Conservation (phyloP, 2,113 vertebrate genomes). For the Entelurus aequoreus region DNA sequence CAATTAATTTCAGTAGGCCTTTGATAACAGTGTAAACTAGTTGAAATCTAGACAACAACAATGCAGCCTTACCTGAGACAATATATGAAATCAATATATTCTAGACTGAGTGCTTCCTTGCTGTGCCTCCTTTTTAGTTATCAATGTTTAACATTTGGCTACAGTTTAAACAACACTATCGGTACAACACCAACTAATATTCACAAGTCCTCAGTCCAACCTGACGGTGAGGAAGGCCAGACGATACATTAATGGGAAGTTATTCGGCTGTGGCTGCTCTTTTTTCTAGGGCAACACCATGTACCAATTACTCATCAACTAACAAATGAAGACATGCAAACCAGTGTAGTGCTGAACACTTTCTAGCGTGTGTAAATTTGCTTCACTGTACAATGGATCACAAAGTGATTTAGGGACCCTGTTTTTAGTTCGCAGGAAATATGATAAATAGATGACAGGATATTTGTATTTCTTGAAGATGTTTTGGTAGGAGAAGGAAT, state of each 20-base stretch:
- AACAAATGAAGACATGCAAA: constrained; percentile 33
- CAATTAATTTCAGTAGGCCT: no score
- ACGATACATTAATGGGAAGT: constrained; percentile 41
- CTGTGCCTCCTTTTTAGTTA: constrained; percentile 36
- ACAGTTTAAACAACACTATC: constrained; percentile 53
- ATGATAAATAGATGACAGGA: neutral
- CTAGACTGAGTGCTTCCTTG: constrained; percentile 33
- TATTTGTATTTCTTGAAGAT: neutral
- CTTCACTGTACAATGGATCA: no score
- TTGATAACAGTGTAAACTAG: neutral
- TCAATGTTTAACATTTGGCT: constrained; percentile 55
- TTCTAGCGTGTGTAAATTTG: neutral
- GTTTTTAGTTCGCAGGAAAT: neutral
- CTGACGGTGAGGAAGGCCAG: constrained; percentile 12
- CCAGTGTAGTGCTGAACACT: constrained; percentile 1
- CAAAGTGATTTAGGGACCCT: neutral
- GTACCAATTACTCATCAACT: constrained; percentile 33
- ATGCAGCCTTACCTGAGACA: constrained; percentile 29
- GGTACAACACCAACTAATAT: constrained; percentile 50
- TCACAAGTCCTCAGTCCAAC: constrained; percentile 45
- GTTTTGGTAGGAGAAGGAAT: neutral
- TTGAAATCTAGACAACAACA: constrained; percentile 22
- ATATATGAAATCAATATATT: constrained; percentile 48
- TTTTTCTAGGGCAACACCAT: constrained; percentile 34
- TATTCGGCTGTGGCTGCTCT: constrained; percentile 53